Base-by-base conservation (phyloP, 2,888 invertebrate species). In the Chloroclysta siterata region DNA sequence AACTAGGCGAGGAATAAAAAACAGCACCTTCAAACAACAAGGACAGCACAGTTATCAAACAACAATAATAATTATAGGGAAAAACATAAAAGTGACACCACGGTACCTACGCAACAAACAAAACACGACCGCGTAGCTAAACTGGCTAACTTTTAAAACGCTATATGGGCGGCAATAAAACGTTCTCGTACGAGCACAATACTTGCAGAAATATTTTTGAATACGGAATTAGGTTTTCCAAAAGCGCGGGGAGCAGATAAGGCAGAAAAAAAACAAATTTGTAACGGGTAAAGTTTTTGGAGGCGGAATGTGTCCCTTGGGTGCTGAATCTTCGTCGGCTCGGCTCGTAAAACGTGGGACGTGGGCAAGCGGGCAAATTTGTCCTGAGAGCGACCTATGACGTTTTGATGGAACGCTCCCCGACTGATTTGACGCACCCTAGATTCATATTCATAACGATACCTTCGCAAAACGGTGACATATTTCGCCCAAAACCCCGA, bases 221-320 rank as follows among this genome's bases (percentile, higher is more conserved):
- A 93, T 93, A 93, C 93, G 86, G 91, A 93, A 93, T 93, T 93
- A 93, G 93, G 93, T 92, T 90, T 88, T 90, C 86, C 90, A 90
- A 92, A 91, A 88, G 87, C 87, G 90, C 90, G 90, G 90, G 91
- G 88, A 85, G 88, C 90, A 92, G 91, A 92, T 91, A 93, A 90
- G 90, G 91, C 90, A 88, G 82, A 82, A 90, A 91, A 92, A 92
- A 93, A 93, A 93, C 92, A 91, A 93, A 93, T 92, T 93, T 92
- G 92, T 92, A 91, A 92, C 92, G 93, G 93, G 92, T 92, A 92
- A 93, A 93, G 90, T 92, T 93, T 93, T 92, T 90, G 91, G 91
- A 91, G 90, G 91, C 91, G 84, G 88, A 92, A 93, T 93, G 90
- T 87, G 80, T 93, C 93, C 93, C 93, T 84, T 76, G 93, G 92